phyloP scores from a whole-genome alignment of 1,140 invertebrate genomes.

The Plodia interpunctella region DNA sequence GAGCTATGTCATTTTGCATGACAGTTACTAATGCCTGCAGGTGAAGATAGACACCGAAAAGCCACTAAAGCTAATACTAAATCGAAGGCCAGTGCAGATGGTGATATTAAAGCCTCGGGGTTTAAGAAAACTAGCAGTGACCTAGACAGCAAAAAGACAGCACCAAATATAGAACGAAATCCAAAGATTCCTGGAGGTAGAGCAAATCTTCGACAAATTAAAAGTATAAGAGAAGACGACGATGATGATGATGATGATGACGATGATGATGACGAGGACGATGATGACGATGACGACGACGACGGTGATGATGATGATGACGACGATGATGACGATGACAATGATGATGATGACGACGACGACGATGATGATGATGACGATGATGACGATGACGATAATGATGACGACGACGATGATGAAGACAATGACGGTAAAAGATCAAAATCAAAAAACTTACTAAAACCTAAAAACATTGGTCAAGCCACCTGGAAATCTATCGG shows the following conservation, averaged over 20 bases:
- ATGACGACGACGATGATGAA: slow-evolving; percentile 73
- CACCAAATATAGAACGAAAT: slow-evolving; percentile 47
- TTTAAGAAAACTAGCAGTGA: slow-evolving; percentile 24
- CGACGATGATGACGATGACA: slow-evolving; percentile 56
- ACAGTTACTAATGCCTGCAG: slow-evolving; percentile 79
- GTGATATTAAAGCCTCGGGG: slow-evolving; percentile 55
- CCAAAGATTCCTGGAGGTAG: slow-evolving; percentile 68
- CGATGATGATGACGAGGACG: slow-evolving; percentile 72
- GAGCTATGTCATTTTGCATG: slow-evolving; percentile 77
- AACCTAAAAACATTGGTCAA: not conserved
- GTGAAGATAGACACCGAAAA: slow-evolving; percentile 73
- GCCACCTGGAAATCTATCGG: not conserved
- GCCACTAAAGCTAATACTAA: slow-evolving; percentile 65
- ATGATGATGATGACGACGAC: slow-evolving; percentile 65
- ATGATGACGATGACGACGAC: slow-evolving; percentile 71
- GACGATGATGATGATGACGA: slow-evolving; percentile 74
- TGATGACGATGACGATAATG: slow-evolving; percentile 70
- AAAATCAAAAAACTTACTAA: not conserved
- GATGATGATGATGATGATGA: slow-evolving; percentile 68
- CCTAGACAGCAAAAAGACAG: slow-evolving; percentile 18
- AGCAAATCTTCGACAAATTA: slow-evolving; percentile 32
- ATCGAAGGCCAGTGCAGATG: slow-evolving; percentile 72
- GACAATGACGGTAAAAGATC: slow-evolving; percentile 23
- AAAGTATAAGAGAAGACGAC: slow-evolving; percentile 62
- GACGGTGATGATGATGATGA: slow-evolving; percentile 67